Evolutionary conservation across 2,113 vertebrate species (phyloP).

Genomic region (Circaetus cinerascens): DNA sequence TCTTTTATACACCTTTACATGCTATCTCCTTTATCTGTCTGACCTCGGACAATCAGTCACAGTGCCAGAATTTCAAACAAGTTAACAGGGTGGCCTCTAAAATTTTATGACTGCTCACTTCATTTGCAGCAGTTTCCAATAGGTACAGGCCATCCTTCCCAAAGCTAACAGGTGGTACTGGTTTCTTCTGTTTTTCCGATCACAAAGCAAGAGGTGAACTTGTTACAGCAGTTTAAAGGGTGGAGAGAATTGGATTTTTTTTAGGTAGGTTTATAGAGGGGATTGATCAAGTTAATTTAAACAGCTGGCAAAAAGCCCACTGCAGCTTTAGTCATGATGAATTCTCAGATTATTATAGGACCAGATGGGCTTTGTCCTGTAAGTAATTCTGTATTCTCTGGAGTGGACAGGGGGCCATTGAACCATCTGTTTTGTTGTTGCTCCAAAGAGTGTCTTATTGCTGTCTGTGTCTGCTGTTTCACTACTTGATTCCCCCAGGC

Average conservation of each 20-base stretch:
- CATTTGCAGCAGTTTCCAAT: background rate
- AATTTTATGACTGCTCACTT: background rate
- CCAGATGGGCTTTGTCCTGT: slow-evolving; percentile 60
- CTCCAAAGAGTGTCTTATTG: slow-evolving; percentile 23
- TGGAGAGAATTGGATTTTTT: background rate
- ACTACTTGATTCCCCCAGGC: background rate
- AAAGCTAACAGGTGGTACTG: background rate
- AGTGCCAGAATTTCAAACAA: background rate
- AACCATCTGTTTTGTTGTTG: slow-evolving; percentile 45
- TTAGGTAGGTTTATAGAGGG: background rate
- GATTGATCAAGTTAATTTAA: slow-evolving; percentile 15
- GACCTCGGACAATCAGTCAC: background rate
- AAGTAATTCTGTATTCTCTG: slow-evolving; percentile 43
- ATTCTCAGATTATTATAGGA: slow-evolving; percentile 28
- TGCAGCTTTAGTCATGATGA: background rate
- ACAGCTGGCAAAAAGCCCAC: background rate
- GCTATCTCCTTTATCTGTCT: background rate
- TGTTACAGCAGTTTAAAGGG: background rate
- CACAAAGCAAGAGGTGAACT: background rate
- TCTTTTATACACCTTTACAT: background rate
- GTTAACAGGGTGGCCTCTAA: background rate
- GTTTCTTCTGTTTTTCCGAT: background rate
- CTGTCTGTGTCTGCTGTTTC: background rate
- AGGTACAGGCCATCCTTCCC: background rate
- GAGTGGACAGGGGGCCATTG: background rate